Percentiles rank a stretch among this genome's conserved stretches.
These are phyloP conservation scores for Lepisosteus oculatus DNA, from an alignment of 2,113 vertebrate genomes.

Conservation along the genomic window DNA sequence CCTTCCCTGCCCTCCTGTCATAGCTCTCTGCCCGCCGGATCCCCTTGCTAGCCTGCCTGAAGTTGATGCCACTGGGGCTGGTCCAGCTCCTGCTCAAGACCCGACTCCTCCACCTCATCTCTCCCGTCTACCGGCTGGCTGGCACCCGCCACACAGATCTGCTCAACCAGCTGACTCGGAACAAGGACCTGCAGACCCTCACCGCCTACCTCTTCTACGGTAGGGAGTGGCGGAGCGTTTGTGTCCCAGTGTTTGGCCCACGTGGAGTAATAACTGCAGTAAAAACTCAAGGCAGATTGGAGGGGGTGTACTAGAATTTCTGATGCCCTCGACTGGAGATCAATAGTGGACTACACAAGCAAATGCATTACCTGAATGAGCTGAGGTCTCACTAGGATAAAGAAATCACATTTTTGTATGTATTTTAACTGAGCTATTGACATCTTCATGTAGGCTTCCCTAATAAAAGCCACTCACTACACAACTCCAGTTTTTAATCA, in stretches of 20 bases:
- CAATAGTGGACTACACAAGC: too few relatives aligned
- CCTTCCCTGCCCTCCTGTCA: not conserved
- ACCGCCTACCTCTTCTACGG: slow-evolving; percentile 69
- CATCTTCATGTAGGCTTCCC: too few relatives aligned
- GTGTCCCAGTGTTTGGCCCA: not conserved
- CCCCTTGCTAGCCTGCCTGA: slow-evolving; percentile 62
- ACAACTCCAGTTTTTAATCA: too few relatives aligned
- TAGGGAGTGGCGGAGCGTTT: slow-evolving; percentile 18
- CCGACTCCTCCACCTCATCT: slow-evolving; percentile 57
- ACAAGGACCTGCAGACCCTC: slow-evolving; percentile 70
- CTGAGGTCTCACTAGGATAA: too few relatives aligned
- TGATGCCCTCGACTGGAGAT: too few relatives aligned
- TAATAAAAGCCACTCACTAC: too few relatives aligned
- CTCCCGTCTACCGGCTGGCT: slow-evolving; percentile 62
- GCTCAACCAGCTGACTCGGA: slow-evolving; percentile 54
- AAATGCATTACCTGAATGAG: too few relatives aligned
- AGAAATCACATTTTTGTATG: too few relatives aligned
- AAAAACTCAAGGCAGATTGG: too few relatives aligned
- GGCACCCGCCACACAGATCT: slow-evolving; percentile 59
- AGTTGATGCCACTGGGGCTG: slow-evolving; percentile 71
- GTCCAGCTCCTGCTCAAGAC: slow-evolving; percentile 61
- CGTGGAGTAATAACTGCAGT: too few relatives aligned
- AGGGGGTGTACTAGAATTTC: too few relatives aligned
- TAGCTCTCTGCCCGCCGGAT: slow-evolving; percentile 67
- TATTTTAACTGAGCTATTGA: too few relatives aligned